A percentile compares a stretch with the other conserved stretches of the same genome.
Evolutionary conservation across 2,888 invertebrate species (phyloP).

Genomic region (Zygaena filipendulae): DNA sequence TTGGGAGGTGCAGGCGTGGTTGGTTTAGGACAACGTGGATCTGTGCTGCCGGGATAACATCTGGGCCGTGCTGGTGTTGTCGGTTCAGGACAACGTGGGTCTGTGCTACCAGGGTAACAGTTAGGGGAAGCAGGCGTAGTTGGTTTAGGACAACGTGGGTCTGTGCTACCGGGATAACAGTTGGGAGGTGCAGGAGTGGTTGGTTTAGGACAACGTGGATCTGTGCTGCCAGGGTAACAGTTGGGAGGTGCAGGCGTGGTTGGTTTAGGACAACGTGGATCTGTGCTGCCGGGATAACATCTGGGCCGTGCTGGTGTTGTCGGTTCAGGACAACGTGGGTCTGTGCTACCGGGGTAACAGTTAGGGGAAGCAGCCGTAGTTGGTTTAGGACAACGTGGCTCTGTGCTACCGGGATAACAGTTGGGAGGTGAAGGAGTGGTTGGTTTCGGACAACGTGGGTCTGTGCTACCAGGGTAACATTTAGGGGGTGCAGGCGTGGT

Average conservation of each 20-base stretch:
- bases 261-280: constrained; percentile 26
- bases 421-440: constrained; percentile 18
- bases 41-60: constrained; percentile 23
- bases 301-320: constrained; percentile 11
- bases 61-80: constrained; percentile 18
- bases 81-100: constrained; percentile 21
- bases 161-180: constrained; percentile 19
- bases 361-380: constrained; percentile 17
- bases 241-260: constrained; percentile 20
- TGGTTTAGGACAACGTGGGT: constrained; percentile 18
- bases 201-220: constrained; percentile 22
- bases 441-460: constrained; percentile 25
- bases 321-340: constrained; percentile 17
- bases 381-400: constrained; percentile 2
- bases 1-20: constrained; percentile 18
- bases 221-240: constrained; percentile 19
- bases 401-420: constrained; percentile 7
- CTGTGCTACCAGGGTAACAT: constrained; percentile 31
- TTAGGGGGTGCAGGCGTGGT: constrained; percentile 9
- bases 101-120: constrained; percentile 31
- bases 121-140: constrained; percentile 17
- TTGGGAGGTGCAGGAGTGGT: constrained; percentile 17
- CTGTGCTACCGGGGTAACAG: constrained; percentile 25
- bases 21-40: constrained; percentile 28
- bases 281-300: constrained; percentile 19